Base-by-base conservation (phyloP, 2,888 invertebrate genomes). In the Ptychoptera albimana region DNA sequence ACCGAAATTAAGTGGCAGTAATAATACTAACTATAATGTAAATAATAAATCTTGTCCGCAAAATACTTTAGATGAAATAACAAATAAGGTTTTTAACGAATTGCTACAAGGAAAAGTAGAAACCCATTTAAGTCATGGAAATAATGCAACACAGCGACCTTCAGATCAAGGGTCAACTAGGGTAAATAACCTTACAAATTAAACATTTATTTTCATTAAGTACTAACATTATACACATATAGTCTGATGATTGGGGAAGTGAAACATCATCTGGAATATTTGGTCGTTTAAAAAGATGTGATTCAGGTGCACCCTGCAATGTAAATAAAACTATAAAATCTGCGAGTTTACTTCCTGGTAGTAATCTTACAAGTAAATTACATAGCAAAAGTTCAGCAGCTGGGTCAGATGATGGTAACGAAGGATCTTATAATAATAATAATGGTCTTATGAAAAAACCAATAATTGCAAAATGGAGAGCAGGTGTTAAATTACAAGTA, bases 61-160 rank as follows among this genome's bases (percentile, higher is more conserved):
- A 48, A 58, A 56, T n/a, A 61, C 64, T 2, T 50, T 80, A 41
- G 81, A 82, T 53, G 82, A 82, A 62, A 77, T 83, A 44, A 82
- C 82, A 6, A 82, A 82, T 61, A 74, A 76, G 61, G 80, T 82
- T 39, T 83, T 82, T 57, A 80, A 80, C 60, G 82, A 82, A 52
- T 66, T 83, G 46, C 63, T 82, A 46, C 79, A 81, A 52, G 79
- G 76, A 45, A 74, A 79, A 57, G 66, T 70, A 1, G 72, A 73
- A 49, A 61, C 63, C 8, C 64, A 60, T 46, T 43, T 44, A 11
- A 44, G 37, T 31, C 34, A 52, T 50, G 37, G 46, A 36, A 12
- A 49, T 47, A 38, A 37, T 31, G 39, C 42, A 35, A 31, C 45
- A 36, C 30, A 36, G 14, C 51, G 54, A 40, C 49, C 60, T 39